Base-by-base conservation (phyloP, 2,113 vertebrate species). In the Halichoerus grypus region DNA sequence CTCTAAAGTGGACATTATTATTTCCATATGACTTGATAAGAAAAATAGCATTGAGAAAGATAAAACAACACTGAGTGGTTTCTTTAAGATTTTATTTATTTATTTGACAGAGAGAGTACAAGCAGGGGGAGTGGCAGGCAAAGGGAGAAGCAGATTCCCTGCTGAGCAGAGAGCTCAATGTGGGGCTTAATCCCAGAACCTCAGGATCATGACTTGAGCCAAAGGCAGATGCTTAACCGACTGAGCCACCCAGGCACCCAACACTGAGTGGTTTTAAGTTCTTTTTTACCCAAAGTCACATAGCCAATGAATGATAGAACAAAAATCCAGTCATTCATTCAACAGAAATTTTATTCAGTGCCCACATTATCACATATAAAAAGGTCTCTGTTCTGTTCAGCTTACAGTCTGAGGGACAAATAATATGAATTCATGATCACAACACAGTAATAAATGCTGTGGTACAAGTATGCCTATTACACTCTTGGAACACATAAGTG, bases 1-100 rank as follows among this genome's bases (percentile, higher is more conserved):
- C 28, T 91, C 94, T 95, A 94, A 96, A 95, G 7, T 28, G 85
- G 21, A 59, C 39, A 36, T 67, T 95, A 90, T 85, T 91, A 92
- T 80, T 95, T 42, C 12, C 16, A 42, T 69, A 67, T 55, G 28
- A 59, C 14, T 88, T 88, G 42, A 84, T 71, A 96, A 92, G 42
- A 86, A 80, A 96, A 84, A 63, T 7, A 83, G 6, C 80, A 96
- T 1, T 92, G 59, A 86, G 4, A 88, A 65, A 72, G 76, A 93
- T 57, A 91, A 74, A 24, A 95, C 9, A 93, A 63, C 10, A 77
- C 18, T 49, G 51, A 86, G 21, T 89, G 63, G 88, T 92, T 79
- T 72, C 21, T 59, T 59, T 59, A 59, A 59, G 63, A 65, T 33
- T 65, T 65, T 31, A 31, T 65, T 33, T 33, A 33, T 65, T 33